Evolutionary conservation across 92 coral and sea anemone genomes (phyloP).

Genomic region (Porites rus): DNA sequence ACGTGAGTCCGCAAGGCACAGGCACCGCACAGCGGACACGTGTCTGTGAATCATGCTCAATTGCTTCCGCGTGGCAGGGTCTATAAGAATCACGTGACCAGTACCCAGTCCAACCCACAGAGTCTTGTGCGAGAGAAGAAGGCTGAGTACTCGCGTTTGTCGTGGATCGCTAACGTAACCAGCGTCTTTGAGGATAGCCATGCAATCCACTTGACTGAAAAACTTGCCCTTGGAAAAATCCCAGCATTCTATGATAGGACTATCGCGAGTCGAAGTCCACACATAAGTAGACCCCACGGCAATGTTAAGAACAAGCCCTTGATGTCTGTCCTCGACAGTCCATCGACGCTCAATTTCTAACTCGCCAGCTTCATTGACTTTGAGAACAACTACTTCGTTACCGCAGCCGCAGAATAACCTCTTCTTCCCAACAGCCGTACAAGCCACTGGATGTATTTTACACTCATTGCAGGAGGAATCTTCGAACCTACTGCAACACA

Average conservation of each 20-base stretch:
- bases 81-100: constrained; percentile 90
- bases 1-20: constrained; percentile 80
- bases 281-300: constrained; percentile 77
- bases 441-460: constrained; percentile 69
- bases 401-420: constrained; percentile 88
- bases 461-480: constrained; percentile 53
- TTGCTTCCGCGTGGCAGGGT: constrained; percentile 74
- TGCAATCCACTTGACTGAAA: constrained; percentile 82
- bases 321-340: constrained; percentile 66
- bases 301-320: constrained; percentile 85
- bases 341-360: constrained; percentile 83
- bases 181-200: constrained; percentile 57
- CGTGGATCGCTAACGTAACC: constrained; percentile 70
- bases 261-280: constrained; percentile 89
- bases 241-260: constrained; percentile 85
- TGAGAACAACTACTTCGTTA: constrained; percentile 81
- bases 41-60: constrained; percentile 87
- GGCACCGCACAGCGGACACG: constrained; percentile 92
- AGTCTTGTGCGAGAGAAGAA: constrained; percentile 69
- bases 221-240: constrained; percentile 64
- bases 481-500: constrained; percentile 38
- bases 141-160: constrained; percentile 87
- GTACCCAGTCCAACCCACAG: constrained; percentile 96
- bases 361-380: constrained; percentile 39
- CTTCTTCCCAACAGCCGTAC: constrained; percentile 72